Base-by-base conservation (phyloP, 2,888 invertebrate genomes). In the Sminthurides aquaticus region DNA sequence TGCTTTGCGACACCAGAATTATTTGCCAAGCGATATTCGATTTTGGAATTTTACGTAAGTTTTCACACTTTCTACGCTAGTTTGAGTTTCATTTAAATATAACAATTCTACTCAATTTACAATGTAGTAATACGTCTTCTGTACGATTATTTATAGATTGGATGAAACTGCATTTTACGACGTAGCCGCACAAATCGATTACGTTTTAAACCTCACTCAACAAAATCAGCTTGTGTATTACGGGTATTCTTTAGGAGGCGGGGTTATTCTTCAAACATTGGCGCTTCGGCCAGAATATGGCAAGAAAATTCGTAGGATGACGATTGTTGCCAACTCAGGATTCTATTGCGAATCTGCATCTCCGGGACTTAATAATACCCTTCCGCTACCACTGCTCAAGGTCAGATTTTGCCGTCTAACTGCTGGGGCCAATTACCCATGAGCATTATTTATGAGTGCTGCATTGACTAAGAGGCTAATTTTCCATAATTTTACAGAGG, bases 141-240 rank as follows among this genome's bases (percentile, higher is more conserved):
- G n/a, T n/a, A n/a, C n/a, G n/a, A n/a, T 52, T 34, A 5, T 5
- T 52, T 52, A 5, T 20, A 52, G 52, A 20, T 5, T 22, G 5
- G 82, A 85, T 74, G 84, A 85, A 75, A 82, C 84, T 74, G 84
- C 84, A 2, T 79, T 80, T 69, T 81, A 82, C 71, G 85, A 85
- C 75, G 72, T 83, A 1, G 83, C 85, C 1, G 80, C 83, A 0
- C 82, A 82, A 77, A 79, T 85, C 48, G 82, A 85, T 75, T 78
- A 79, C 55, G 79, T 85, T 1, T 75, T 81, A 2, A 77, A 79
- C 67, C 81, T 26, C 77, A 81, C 65, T 68, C 81, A 62, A 11
- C 71, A 72, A 49, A 57, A 61, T 20, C 65, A 70, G 57, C 52
- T 76, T 20, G 71, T 83, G 69, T 85, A 81, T 78, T 75, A 85